Conservation (phyloP, 2,888 invertebrate species). For the Schrankia costaestrigalis region DNA sequence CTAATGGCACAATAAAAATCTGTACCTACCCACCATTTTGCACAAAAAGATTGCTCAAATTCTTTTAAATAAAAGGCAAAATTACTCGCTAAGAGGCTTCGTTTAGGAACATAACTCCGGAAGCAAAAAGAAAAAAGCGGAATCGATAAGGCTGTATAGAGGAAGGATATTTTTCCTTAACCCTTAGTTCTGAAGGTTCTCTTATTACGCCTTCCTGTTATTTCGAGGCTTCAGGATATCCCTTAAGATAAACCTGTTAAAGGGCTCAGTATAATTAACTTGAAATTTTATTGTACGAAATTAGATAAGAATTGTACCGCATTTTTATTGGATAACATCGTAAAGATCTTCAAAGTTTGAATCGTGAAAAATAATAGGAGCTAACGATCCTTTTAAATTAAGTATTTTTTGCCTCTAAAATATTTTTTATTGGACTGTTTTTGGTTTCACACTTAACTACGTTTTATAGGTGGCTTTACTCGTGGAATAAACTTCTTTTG, state of each 20-base stretch:
- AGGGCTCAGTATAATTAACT: slow-evolving; percentile 14
- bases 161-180: slow-evolving; percentile 25
- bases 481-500: no score
- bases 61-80: no score
- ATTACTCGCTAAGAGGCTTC: background rate
- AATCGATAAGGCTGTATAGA: slow-evolving; percentile 13
- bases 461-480: no score
- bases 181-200: slow-evolving; percentile 10
- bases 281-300: slow-evolving; percentile 8
- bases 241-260: slow-evolving; percentile 17
- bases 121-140: slow-evolving; percentile 6
- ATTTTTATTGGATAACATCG: background rate
- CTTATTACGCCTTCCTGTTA: slow-evolving; percentile 21
- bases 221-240: slow-evolving; percentile 12
- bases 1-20: no score
- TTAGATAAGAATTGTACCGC: slow-evolving; percentile 3
- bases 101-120: background rate
- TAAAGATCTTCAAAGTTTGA: background rate
- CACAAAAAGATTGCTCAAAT: no score
- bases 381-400: no score
- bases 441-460: no score
- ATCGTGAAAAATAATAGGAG: background rate
- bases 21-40: no score
- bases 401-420: no score
- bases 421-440: no score